Conservation (phyloP, 2,888 invertebrate genomes). For the Gasteruption jaculator region DNA sequence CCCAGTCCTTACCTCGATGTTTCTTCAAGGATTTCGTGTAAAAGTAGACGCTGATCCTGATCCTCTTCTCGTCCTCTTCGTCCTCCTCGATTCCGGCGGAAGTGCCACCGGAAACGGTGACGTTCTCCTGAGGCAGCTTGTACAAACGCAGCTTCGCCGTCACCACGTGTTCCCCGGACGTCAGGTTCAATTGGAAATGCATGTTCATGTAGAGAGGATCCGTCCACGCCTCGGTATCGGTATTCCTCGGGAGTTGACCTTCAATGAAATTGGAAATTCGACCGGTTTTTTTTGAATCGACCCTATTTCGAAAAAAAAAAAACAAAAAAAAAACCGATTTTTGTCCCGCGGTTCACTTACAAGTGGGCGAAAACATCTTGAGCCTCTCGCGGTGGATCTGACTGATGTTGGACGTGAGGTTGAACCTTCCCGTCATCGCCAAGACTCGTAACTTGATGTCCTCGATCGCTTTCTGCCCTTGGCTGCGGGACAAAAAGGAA, state of each 20-base stretch:
- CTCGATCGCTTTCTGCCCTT: slow-evolving; percentile 44
- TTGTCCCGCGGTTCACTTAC: too few relatives aligned
- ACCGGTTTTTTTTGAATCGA: too few relatives aligned
- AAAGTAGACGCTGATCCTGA: slow-evolving; percentile 59
- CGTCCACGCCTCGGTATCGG: slow-evolving; percentile 56
- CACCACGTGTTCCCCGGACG: slow-evolving; percentile 52
- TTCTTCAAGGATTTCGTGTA: slow-evolving; percentile 57
- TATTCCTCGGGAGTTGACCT: slow-evolving; percentile 58
- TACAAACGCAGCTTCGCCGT: slow-evolving; percentile 57
- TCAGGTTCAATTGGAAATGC: slow-evolving; percentile 55
- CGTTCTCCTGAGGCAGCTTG: slow-evolving; percentile 52
- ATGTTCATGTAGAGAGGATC: slow-evolving; percentile 57
- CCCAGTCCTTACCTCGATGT: slow-evolving; percentile 54
- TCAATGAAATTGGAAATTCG: too few relatives aligned
- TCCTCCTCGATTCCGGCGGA: slow-evolving; percentile 33
- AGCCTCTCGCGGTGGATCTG: slow-evolving; percentile 47
- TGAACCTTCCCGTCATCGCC: slow-evolving; percentile 44
- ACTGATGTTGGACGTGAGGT: slow-evolving; percentile 36
- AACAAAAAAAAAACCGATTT: background rate
- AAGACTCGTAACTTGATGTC: slow-evolving; percentile 44
- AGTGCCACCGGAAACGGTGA: slow-evolving; percentile 33
- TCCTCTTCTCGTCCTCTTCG: slow-evolving; percentile 55
- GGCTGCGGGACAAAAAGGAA: slow-evolving; percentile 34
- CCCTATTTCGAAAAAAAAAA: too few relatives aligned
- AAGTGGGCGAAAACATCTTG: slow-evolving; percentile 50